Conservation (phyloP, 2,888 invertebrate species). For the Conomelus anceps region DNA sequence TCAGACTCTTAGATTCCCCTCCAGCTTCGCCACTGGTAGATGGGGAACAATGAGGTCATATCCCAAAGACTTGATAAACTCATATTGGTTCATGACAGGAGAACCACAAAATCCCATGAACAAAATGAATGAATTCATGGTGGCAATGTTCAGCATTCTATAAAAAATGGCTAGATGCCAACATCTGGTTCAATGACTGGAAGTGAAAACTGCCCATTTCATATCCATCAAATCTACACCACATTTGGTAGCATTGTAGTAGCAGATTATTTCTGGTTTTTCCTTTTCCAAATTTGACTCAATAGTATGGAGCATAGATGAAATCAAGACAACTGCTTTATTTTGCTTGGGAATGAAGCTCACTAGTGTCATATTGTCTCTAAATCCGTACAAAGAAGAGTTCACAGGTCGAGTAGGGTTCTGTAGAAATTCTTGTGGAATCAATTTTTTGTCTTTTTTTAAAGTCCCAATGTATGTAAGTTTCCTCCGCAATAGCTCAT, state of each 20-base stretch:
- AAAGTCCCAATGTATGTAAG: slow-evolving; percentile 22
- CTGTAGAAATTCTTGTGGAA: slow-evolving; percentile 24
- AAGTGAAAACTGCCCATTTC: slow-evolving; percentile 25
- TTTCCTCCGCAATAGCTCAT: slow-evolving; percentile 22
- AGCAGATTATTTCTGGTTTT: slow-evolving; percentile 14
- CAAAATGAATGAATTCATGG: slow-evolving; percentile 11
- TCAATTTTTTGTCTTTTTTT: slow-evolving; percentile 25
- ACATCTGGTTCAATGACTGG: slow-evolving; percentile 26
- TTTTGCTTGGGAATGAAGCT: slow-evolving; percentile 18
- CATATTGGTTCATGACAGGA: slow-evolving; percentile 4
- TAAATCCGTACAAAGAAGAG: slow-evolving; percentile 25
- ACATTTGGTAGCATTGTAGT: slow-evolving; percentile 3
- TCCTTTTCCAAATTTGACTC: neutral
- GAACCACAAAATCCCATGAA: slow-evolving; percentile 18
- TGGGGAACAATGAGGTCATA: slow-evolving; percentile 11
- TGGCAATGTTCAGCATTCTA: slow-evolving; percentile 7
- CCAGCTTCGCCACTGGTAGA: too few relatives aligned
- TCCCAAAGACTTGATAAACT: slow-evolving; percentile 9
- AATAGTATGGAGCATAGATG: slow-evolving; percentile 18
- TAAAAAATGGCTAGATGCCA: slow-evolving; percentile 19
- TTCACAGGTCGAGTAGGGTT: slow-evolving; percentile 4
- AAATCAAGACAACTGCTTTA: slow-evolving; percentile 21
- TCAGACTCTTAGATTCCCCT: too few relatives aligned
- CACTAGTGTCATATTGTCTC: slow-evolving; percentile 22
- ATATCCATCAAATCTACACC: slow-evolving; percentile 11